Evolutionary conservation across 35 echinoderm and acorn worm species (phyloP), one percentile per base, ranked within the genome.

Genomic region (Apostichopus japonicus): DNA sequence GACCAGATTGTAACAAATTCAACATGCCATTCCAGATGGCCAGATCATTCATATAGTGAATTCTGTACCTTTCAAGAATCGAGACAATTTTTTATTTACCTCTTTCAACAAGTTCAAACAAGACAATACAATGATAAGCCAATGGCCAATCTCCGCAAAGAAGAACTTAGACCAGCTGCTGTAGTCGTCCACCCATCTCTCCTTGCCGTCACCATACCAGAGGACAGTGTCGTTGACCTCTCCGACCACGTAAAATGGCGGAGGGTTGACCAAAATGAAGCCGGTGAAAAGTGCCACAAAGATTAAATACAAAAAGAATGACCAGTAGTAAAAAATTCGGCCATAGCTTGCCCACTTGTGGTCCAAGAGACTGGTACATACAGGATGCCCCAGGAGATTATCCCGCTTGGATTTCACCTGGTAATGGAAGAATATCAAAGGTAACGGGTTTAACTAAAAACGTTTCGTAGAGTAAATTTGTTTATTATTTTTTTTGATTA

Each of bases 331-430:
- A 91, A 99, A 96, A 79, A 87, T 79, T 19, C 97, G 91, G 14
- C 95, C 97, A 54, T 99, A 99, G 76, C 91, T 95, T 55, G 83
- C 93, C 97, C 97, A 99, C 78, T 99, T 99, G 90, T 96, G 95
- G 51, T 79, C 67, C 17, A 96, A 91, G 51, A 99, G 92, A 54
- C 95, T 96, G 77, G 95, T 96, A 33, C 94, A 93, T 44, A 99
- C 89, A 59, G 97, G 97, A 77, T 99, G 97, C 2, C 97, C 93
- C 15, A 99, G 93, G 23, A 96, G 92, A 23, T 96, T 87, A 13
- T 96, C 95, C 9, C 95, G 79, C 55, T 96, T 99, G 6, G 93
- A 81, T 57, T 84, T 94, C 55, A 98, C 96, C 96, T 98, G 78
- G 14, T 27, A 72, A 72, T 24, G 71, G 54, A 87, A 81, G 51